phyloP scores from a whole-genome alignment of 1,140 invertebrate species.

The Pseudomyrmex sp. region DNA sequence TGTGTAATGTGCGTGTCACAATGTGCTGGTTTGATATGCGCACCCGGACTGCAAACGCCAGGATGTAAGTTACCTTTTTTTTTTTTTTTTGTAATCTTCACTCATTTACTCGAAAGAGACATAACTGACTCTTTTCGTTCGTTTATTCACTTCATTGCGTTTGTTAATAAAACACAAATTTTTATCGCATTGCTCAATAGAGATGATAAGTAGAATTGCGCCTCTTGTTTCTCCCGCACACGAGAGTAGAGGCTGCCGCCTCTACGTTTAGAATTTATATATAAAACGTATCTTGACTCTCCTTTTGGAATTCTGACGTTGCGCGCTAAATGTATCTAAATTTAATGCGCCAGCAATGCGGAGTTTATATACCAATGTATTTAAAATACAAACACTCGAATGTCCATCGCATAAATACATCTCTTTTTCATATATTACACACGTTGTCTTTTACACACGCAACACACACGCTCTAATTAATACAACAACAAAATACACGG shows the following conservation, averaged over 20 bases:
- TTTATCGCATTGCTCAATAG: not conserved
- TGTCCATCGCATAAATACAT: not conserved
- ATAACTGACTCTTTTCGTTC: not conserved
- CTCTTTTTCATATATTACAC: not conserved
- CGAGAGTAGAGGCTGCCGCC: not conserved
- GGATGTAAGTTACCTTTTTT: slow-evolving; percentile 76
- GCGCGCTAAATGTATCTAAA: slow-evolving; percentile 78
- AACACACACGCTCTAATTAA: not conserved
- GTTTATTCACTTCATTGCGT: not conserved
- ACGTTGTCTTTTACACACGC: not conserved
- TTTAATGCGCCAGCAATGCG: slow-evolving; percentile 65
- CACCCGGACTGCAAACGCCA: slow-evolving; percentile 76
- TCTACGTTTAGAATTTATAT: slow-evolving; percentile 74
- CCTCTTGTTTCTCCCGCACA: not conserved
- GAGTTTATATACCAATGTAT: not conserved
- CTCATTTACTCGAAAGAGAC: too few relatives aligned
- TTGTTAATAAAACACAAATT: too few relatives aligned
- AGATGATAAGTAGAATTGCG: slow-evolving; percentile 31
- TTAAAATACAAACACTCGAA: slow-evolving; percentile 2
- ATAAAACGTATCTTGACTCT: slow-evolving; percentile 78
- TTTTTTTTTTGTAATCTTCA: not conserved
- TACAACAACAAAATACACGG: too few relatives aligned
- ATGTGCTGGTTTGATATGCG: slow-evolving; percentile 69
- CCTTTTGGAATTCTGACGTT: slow-evolving; percentile 80
- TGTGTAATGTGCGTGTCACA: slow-evolving; percentile 55